Evolutionary conservation across 1,140 invertebrate species (phyloP), one percentile per base, ranked within the genome.

Genomic region (Babylonia areolata): DNA sequence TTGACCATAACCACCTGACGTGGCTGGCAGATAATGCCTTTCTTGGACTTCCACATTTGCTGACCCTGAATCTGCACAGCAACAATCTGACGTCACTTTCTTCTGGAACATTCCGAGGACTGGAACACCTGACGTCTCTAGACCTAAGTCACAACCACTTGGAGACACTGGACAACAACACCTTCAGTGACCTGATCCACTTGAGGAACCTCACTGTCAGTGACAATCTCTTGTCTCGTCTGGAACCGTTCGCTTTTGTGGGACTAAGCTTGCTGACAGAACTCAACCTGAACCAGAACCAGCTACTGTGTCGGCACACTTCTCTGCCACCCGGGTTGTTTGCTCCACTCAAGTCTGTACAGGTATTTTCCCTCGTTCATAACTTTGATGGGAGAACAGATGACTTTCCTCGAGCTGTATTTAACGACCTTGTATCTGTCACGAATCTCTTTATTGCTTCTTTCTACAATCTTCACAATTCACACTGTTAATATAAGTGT

Each of bases 61-160:
- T 3, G 35, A 37, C 75, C 17, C 75, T 77, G 35, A 40, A 37
- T 23, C 75, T 77, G 75, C 33, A 77, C 5, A 77, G 20, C 37
- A 77, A 77, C 75, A 77, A 77, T 31, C 39, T 77, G 20, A 77
- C 35, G 6, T 77, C 75, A 28, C 37, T 77, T 15, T 40, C 73
- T 28, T 2, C 75, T 17, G 35, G 35, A 35, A 11, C 5, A 9
- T 77, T 40, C 35, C 46, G 46, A 17, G 75, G 75, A 0, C 78
- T 80, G 28, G 42, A 9, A 40, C 1, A 54, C 35, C 42, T 80
- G 42, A 46, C 28, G 15, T 33, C 1, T 37, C 46, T 80, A 37
- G 78, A 80, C 78, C 42, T 80, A 17, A 80, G 78, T 54, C n/a
- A 58, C 28, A 80, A 80, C 46, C 33, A 0, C 15, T 40, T 80